Evolutionary conservation across 2,113 vertebrate genomes (phyloP), one percentile per base, ranked within the genome.

Genomic region (Numenius arquata): DNA sequence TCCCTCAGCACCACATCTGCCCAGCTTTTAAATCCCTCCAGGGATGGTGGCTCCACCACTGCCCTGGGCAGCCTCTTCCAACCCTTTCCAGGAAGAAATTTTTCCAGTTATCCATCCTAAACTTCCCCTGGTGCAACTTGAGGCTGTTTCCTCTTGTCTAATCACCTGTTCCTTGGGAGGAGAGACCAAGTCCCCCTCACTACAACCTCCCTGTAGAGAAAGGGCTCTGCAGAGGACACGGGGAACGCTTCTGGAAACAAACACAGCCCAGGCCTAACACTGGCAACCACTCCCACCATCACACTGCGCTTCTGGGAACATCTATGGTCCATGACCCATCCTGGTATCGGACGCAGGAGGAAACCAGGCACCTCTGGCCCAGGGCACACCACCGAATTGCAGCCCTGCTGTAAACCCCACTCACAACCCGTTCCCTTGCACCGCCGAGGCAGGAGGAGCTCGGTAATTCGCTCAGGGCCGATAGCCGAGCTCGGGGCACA

Each of bases 311-410:
- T 7, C 56, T 32, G 47, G 32, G 34, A 17, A 8, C 17, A 1
- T 1, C 6, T 3, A 5, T 0, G 8, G 45, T 3, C 19, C 16
- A 0, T 4, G 12, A 21, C 29, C 62, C 62, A 2, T 6, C 5
- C 58, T 5, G 32, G 38, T 8, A 6, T 5, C 3, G 4, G 21
- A 8, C 0, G 2, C 0, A 32, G 48, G 27, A 32, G 10, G 11
- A 65, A 13, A 38, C 2, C 3, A 11, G 16, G 38, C 30, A 18
- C 12, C 56, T 18, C 80, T 17, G 36, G 29, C 6, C 36, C n/a
- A 12, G 65, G n/a, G 22, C n/a, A 17, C 2, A 2, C 18, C 9
- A 15, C 30, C 45, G 7, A 17, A 32, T 0, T 1, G 26, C 6
- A 36, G 56, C 8, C 47, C 47, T 10, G 26, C 48, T 21, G 48